A percentile compares a stretch with the other conserved stretches of the same genome.
Conservation (phyloP, 2,797 vertebrate species). For the Sebastes cheni region DNA sequence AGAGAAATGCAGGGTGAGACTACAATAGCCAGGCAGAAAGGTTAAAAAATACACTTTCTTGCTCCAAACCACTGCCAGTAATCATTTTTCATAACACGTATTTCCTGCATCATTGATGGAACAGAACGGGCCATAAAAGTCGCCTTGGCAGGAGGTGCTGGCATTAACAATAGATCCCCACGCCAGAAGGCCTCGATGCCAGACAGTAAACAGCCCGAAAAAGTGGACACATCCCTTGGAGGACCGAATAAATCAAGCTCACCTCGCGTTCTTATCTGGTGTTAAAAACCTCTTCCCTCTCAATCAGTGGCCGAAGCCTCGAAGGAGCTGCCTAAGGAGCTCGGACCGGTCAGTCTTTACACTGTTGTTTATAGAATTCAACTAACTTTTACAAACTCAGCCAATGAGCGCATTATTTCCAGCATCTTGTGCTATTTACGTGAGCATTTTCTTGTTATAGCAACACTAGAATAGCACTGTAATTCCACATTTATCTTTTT, state of each 20-base stretch:
- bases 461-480: not conserved
- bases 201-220: slow-evolving; percentile 36
- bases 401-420: not conserved
- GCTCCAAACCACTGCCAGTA: slow-evolving; percentile 26
- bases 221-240: slow-evolving; percentile 46
- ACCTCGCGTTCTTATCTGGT: slow-evolving; percentile 33
- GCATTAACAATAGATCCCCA: slow-evolving; percentile 35
- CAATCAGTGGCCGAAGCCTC: slow-evolving; percentile 29
- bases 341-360: not conserved
- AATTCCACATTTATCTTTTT: not conserved
- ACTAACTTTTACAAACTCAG: slow-evolving; percentile 1
- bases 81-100: slow-evolving; percentile 54
- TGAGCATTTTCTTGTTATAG: not conserved
- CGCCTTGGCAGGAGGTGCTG: slow-evolving; percentile 54
- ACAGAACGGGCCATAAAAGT: slow-evolving; percentile 49
- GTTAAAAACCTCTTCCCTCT: slow-evolving; percentile 33
- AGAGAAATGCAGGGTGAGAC: slow-evolving; percentile 19
- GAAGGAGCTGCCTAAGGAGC: not conserved
- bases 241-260: slow-evolving; percentile 51
- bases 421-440: not conserved
- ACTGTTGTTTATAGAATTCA: slow-evolving; percentile 1
- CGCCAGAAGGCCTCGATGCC: slow-evolving; percentile 45
- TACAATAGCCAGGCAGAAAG: slow-evolving; percentile 25
- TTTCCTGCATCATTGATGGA: slow-evolving; percentile 65
- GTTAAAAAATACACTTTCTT: slow-evolving; percentile 43